Base-by-base conservation (phyloP, 2,888 invertebrate species). In the Flabesymbios commensalis region DNA sequence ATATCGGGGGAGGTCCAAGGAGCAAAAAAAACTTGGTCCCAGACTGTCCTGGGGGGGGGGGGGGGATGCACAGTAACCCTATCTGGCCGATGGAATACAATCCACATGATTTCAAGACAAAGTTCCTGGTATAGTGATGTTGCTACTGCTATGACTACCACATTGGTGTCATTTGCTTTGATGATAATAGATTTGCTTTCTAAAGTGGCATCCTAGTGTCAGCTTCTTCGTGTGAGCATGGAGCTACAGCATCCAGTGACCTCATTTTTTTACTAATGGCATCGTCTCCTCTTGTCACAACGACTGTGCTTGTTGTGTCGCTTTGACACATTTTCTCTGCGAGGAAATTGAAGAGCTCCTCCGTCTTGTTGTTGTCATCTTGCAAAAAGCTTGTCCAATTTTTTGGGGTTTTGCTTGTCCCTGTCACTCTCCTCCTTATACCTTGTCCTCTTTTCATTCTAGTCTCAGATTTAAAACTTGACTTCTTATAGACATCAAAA, bases 151-250 rank as follows among this genome's bases (percentile, higher is more conserved):
- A 62, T 62, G 26, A 58, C 57, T 0, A 61, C 7, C 7, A 61
- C 22, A 32, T 65, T 53, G 22, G 57, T 55, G 59, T 65, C 59
- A 47, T 48, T 65, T 1, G 54, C 51, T 22, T 60, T 45, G 28
- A 65, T 39, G 17, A 60, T 19, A 7, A 65, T 5, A n/a, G n/a
- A 26, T 49, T 61, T 61, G 57, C 31, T 7, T 19, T 58, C 61
- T 10, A 49, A 19, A 2, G 14, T 24, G 7, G 59, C 29, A 59
- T 48, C 19, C 57, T 14, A n/a, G 62, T 68, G 43, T 69, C 64
- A 14, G 67, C 59, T 59, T 71, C 64, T 49, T 68, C 63, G 29
- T 69, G 69, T 31, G 43, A 55, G 36, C 70, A 65, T 36, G 57
- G 57, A 7, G 19, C 59, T n/a, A 64, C 22, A 1, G 17, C 48